phyloP scores from a whole-genome alignment of 2,797 vertebrate genomes.

The Ambastaia sidthimunki region DNA sequence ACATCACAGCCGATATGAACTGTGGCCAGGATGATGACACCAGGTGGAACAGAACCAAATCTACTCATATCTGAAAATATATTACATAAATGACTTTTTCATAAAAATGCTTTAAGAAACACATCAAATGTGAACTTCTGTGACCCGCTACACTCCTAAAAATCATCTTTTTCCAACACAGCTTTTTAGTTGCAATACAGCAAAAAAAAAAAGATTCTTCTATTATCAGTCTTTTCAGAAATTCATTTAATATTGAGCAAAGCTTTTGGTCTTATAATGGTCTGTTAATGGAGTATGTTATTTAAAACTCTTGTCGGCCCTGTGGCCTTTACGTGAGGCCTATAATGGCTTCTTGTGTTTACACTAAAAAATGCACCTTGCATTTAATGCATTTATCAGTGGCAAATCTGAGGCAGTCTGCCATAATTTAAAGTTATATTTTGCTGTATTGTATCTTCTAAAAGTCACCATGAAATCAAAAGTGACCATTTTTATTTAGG shows the following conservation, averaged over 20 bases:
- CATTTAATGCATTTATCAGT: neutral
- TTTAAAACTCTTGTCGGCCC: slow-evolving; percentile 72
- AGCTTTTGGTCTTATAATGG: slow-evolving; percentile 69
- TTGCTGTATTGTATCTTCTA: too few relatives aligned
- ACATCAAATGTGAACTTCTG: neutral
- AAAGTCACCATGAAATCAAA: too few relatives aligned
- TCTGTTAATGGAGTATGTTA: slow-evolving; percentile 74
- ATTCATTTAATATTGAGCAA: slow-evolving; percentile 63
- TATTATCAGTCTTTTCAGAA: slow-evolving; percentile 58
- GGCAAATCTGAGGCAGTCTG: too few relatives aligned
- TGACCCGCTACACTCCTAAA: neutral
- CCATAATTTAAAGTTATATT: too few relatives aligned
- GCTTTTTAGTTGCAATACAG: neutral
- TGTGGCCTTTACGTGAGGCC: slow-evolving; percentile 59
- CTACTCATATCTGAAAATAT: neutral
- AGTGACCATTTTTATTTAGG: too few relatives aligned
- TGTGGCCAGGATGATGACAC: slow-evolving; percentile 29
- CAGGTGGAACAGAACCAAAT: slow-evolving; percentile 22
- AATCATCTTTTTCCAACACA: neutral
- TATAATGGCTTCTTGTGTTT: slow-evolving; percentile 21
- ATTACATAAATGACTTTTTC: neutral
- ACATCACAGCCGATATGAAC: slow-evolving; percentile 27
- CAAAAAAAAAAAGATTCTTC: slow-evolving; percentile 34
- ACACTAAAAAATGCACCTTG: slow-evolving; percentile 48
- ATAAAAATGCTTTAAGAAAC: neutral